Percentiles rank a stretch among this genome's conserved stretches.
Conservation (phyloP, 2,888 invertebrate species). For the Aleiodes testaceus region DNA sequence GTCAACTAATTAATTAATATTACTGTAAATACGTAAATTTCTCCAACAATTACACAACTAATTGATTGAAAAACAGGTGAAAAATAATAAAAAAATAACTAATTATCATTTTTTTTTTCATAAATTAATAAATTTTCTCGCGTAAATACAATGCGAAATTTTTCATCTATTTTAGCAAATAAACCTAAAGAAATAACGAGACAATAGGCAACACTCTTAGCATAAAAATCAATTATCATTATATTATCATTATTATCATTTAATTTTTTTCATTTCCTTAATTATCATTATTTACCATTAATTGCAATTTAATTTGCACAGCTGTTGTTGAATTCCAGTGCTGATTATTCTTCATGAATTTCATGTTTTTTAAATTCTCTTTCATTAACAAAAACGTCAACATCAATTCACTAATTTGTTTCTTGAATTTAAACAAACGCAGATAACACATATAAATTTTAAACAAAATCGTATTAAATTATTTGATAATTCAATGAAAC, state of each 20-base stretch:
- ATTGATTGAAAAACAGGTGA: not conserved
- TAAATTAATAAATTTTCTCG: slow-evolving; percentile 2
- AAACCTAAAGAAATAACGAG: slow-evolving; percentile 45
- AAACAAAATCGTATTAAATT: too few relatives aligned
- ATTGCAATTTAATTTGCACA: slow-evolving; percentile 4
- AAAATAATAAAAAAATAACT: not conserved
- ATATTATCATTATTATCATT: not conserved
- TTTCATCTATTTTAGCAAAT: slow-evolving; percentile 23
- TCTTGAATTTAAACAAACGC: too few relatives aligned
- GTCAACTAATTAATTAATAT: slow-evolving; percentile 14
- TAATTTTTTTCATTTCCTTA: slow-evolving; percentile 6
- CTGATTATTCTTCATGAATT: too few relatives aligned
- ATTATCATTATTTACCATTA: slow-evolving; percentile 30
- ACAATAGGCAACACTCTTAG: slow-evolving; percentile 47
- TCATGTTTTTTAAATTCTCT: too few relatives aligned
- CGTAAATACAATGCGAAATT: not conserved
- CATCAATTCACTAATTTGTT: too few relatives aligned
- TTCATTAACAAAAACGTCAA: too few relatives aligned
- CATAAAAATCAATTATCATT: slow-evolving; percentile 9
- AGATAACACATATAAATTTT: too few relatives aligned
- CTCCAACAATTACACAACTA: too few relatives aligned
- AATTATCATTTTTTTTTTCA: not conserved
- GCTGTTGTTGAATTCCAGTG: slow-evolving; percentile 13
- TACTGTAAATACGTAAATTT: slow-evolving; percentile 3
- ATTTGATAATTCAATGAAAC: too few relatives aligned